Base-by-base conservation (phyloP, 2,888 invertebrate genomes). In the Tenodera sinensis region DNA sequence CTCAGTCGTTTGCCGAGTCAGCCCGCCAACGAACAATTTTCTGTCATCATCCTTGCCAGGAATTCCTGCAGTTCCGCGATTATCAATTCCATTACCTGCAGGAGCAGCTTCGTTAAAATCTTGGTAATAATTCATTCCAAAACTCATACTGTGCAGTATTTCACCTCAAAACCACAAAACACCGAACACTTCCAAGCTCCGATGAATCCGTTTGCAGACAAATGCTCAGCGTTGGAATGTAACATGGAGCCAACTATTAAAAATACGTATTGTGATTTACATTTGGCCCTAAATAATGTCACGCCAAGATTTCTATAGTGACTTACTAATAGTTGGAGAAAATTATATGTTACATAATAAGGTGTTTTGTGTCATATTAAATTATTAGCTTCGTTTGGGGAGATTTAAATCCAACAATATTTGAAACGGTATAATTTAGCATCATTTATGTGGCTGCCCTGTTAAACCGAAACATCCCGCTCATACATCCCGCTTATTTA, bases 11-110 rank as follows among this genome's bases (percentile, higher is more conserved):
- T 95, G 95, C 93, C 95, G 95, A 92, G 95, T 95, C 85, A 96
- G 92, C 84, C 95, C 96, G 91, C 96, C 96, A 92, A 96, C 94
- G 93, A 96, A 96, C 87, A 96, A 93, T 93, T 96, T 96, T 91
- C 95, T 95, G 93, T 94, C 94, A 91, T 94, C 94, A 89, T 94
- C 94, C 90, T 93, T 93, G 84, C 94, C 94, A 47, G 93, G 93
- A 27, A 90, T 89, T 84, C 92, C 91, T 92, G 93, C 90, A 91
- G 92, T 89, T 91, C 92, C 89, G 27, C 88, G 89, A 83, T 47
- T 81, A 34, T 89, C 88, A 30, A 89, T 89, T 83, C 89, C 89
- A 86, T 90, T 90, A 83, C 89, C 90, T 54, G 90, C 85, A 71
- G 84, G 85, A 15, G 83, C 71, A 82, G 87, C 84, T 82, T 90